Conservation (phyloP, 2,113 vertebrate genomes). For the Phylloscopus whistleri region DNA sequence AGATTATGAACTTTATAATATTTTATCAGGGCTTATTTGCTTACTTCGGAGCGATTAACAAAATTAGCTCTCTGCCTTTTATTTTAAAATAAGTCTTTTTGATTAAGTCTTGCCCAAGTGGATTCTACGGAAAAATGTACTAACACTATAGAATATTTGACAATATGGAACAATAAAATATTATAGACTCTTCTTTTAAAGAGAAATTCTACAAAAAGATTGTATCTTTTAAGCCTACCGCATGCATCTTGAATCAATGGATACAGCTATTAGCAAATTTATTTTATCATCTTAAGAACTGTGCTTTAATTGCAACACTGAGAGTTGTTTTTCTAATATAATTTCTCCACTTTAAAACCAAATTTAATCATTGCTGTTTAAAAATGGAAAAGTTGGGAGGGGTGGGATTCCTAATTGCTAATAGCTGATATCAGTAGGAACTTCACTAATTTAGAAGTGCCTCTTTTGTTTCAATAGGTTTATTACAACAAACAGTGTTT, state of each 20-base stretch:
- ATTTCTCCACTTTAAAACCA: slow-evolving; percentile 63
- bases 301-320: slow-evolving; percentile 51
- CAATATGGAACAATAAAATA: neutral
- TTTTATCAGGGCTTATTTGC: neutral
- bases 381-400: slow-evolving; percentile 36
- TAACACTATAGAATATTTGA: neutral
- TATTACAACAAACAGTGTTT: slow-evolving; percentile 52
- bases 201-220: neutral
- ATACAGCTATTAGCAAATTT: slow-evolving; percentile 58
- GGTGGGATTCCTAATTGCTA: slow-evolving; percentile 63
- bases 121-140: neutral
- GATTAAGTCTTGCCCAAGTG: neutral
- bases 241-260: neutral
- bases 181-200: neutral
- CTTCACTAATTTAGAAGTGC: slow-evolving; percentile 66
- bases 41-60: neutral
- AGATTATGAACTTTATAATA: neutral
- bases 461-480: slow-evolving; percentile 68
- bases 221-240: neutral
- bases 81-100: neutral
- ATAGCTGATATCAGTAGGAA: slow-evolving; percentile 59
- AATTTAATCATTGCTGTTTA: slow-evolving; percentile 62
- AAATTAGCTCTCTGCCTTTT: neutral
- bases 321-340: slow-evolving; percentile 62
- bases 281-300: slow-evolving; percentile 58